Evolutionary conservation across 2,888 invertebrate species (phyloP).

Genomic region (Athalia rosae): DNA sequence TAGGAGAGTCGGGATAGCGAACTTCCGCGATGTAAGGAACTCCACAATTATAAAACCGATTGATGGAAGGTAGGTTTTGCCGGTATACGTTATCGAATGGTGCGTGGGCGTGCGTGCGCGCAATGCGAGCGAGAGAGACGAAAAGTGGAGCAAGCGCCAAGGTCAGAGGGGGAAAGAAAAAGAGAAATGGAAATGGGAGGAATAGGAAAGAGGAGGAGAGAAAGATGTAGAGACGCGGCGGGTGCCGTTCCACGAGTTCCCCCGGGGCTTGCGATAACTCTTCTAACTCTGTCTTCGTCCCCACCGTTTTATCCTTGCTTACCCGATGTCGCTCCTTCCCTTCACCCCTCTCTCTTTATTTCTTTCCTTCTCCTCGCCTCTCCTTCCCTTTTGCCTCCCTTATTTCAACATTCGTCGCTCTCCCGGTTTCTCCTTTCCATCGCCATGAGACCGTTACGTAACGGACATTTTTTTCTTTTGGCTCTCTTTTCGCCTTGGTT

Average conservation of each 20-base stretch:
- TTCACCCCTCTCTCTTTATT: constrained; percentile 10
- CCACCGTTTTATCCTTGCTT: constrained; percentile 26
- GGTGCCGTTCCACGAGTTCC: constrained; percentile 28
- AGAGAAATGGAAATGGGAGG: constrained; percentile 43
- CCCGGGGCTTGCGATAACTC: constrained; percentile 42
- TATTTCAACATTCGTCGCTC: not conserved
- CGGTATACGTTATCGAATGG: constrained; percentile 53
- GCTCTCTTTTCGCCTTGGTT: not conserved
- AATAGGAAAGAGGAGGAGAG: not conserved
- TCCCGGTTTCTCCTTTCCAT: not conserved
- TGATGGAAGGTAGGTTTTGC: constrained; percentile 47
- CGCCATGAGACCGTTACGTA: constrained; percentile 19
- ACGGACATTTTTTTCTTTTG: constrained; percentile 24
- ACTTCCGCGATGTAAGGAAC: not conserved
- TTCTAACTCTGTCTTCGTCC: constrained; percentile 43
- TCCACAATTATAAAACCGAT: constrained; percentile 23
- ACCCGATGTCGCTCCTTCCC: constrained; percentile 32
- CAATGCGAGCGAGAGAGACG: constrained; percentile 50
- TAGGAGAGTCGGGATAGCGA: not conserved
- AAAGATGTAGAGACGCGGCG: constrained; percentile 8
- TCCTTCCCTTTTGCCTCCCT: not conserved
- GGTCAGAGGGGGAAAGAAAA: constrained; percentile 35
- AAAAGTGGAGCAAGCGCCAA: constrained; percentile 40
- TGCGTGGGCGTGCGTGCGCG: constrained; percentile 58
- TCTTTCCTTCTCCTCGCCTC: not conserved